These are phyloP conservation scores for Jordanella pulchra DNA, from an alignment of 2,797 vertebrate species.

Conservation along the genomic window DNA sequence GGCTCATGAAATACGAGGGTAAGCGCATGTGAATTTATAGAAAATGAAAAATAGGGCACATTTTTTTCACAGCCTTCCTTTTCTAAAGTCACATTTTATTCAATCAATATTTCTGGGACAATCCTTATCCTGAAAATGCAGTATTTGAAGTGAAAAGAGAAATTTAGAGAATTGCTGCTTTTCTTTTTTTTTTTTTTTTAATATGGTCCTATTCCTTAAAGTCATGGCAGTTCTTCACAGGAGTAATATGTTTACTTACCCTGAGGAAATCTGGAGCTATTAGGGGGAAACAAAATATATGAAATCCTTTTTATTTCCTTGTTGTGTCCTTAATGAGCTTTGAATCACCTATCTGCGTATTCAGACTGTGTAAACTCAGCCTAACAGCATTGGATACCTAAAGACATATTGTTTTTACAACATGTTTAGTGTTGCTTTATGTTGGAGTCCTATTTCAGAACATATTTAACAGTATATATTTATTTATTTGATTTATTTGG, in stretches of 20 bases:
- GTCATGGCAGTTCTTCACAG: background rate
- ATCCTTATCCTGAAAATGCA: conserved; percentile 9
- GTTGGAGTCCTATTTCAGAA: no score
- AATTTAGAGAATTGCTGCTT: conserved; percentile 2
- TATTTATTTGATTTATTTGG: no score
- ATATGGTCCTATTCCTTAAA: background rate
- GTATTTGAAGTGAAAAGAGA: background rate
- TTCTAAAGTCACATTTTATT: conserved; percentile 19
- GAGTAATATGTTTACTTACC: background rate
- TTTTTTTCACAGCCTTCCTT: conserved; percentile 11
- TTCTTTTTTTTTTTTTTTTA: background rate
- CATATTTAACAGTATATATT: no score
- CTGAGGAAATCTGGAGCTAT: background rate
- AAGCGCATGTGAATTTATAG: conserved; percentile 50
- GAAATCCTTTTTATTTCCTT: background rate
- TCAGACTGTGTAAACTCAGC: background rate
- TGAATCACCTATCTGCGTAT: background rate
- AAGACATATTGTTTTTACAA: no score
- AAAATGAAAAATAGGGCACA: conserved; percentile 52
- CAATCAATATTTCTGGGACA: conserved; percentile 29
- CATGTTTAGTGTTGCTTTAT: no score
- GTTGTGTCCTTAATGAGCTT: background rate
- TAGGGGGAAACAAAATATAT: background rate
- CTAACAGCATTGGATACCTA: no score
- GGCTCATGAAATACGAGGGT: conserved; percentile 48